Evolutionary conservation across 2,888 invertebrate genomes (phyloP), one percentile per base, ranked within the genome.

Genomic region (Spisula solida): DNA sequence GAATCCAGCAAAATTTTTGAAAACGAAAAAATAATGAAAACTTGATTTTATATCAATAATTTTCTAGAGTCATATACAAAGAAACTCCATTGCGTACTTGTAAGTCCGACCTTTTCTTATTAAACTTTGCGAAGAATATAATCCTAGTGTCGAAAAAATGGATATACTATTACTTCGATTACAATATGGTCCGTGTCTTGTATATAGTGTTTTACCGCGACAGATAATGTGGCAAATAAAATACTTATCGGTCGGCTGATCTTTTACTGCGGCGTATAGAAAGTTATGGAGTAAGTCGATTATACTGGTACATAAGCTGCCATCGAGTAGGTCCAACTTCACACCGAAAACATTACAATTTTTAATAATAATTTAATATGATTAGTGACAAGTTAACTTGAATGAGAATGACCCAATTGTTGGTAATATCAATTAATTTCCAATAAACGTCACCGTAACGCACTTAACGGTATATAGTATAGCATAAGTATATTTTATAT

Each of bases 141-240:
- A 66, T 66, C 60, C 60, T 66, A 8, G 41, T n/a, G n/a, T n/a
- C 60, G 60, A 25, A 66, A 66, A 66, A 51, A 12, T 25, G 60
- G 1, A 25, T 12, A 66, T n/a, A 10, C 25, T 51, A 25, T 66
- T 66, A 12, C 60, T 66, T 66, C 60, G 60, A 66, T 66, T n/a
- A 66, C 60, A 66, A 66, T 25, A 66, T 66, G n/a, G 25, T 66
- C 60, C 25, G 20, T 60, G 60, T 66, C 60, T 66, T 25, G 60
- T 25, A 41, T 41, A 41, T 2, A 25, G 25, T 66, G 10, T 66
- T 66, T 25, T 66, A 66, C n/a, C 25, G 60, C n/a, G 10, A 66
- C 25, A 10, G 60, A 66, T 25, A 66, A 70, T 2, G 31, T 25
- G 12, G 75, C 20, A 25, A 16, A 34, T 75, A 75, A 75, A 75